These are phyloP conservation scores for Burhinus oedicnemus DNA, from an alignment of 2,113 vertebrate species.

Conservation along the genomic window DNA sequence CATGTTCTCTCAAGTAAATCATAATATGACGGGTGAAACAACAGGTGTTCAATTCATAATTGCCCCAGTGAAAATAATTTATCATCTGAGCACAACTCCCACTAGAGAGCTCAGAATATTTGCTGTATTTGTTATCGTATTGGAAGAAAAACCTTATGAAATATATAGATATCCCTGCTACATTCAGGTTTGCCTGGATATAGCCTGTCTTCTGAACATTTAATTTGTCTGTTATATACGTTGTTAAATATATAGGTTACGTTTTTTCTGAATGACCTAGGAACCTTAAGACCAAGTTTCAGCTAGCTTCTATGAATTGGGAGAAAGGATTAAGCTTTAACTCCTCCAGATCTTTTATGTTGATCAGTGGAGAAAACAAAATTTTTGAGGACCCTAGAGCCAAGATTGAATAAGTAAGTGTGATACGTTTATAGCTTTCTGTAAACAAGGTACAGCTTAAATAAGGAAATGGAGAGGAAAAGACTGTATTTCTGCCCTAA, in stretches of 20 bases:
- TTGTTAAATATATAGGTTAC: not conserved
- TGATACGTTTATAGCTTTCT: not conserved
- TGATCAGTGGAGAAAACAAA: not conserved
- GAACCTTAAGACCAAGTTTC: not conserved
- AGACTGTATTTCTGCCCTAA: not conserved
- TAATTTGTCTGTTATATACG: not conserved
- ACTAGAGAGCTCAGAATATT: not conserved
- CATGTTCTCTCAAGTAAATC: conserved; percentile 29
- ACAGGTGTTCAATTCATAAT: conserved; percentile 21
- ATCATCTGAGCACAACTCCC: not conserved
- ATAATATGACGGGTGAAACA: conserved; percentile 18
- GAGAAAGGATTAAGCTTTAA: not conserved
- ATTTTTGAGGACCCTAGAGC: not conserved
- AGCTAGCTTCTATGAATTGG: not conserved
- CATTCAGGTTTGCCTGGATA: not conserved
- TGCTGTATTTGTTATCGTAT: not conserved
- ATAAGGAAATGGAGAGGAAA: not conserved
- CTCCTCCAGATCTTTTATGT: not conserved
- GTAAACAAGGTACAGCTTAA: not conserved
- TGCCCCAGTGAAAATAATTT: conserved; percentile 29
- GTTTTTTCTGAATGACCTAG: not conserved
- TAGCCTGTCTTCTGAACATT: not conserved
- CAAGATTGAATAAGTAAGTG: not conserved
- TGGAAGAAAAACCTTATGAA: accelerated
- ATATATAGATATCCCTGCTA: not conserved